Percentiles rank a stretch among this genome's conserved stretches.
Evolutionary conservation across 1,140 invertebrate genomes (phyloP).

Genomic region (Caenorhabditis remanei): DNA sequence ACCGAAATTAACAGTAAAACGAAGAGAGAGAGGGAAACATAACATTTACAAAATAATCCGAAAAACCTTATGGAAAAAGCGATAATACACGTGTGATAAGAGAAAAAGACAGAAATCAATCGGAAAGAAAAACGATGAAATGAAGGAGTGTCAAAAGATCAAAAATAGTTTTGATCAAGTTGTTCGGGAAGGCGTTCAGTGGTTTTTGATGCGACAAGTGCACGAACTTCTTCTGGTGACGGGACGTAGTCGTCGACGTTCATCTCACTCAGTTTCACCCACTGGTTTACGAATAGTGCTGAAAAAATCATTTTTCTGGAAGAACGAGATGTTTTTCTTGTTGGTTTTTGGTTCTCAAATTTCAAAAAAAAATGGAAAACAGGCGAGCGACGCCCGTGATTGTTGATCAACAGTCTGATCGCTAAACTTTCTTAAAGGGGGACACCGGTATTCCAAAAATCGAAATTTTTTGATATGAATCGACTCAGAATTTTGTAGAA

Average conservation of each 20-base stretch:
- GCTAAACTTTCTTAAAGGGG: too few relatives aligned
- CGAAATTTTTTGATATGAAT: too few relatives aligned
- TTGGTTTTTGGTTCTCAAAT: not conserved
- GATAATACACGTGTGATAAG: conserved; percentile 26
- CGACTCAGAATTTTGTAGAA: too few relatives aligned
- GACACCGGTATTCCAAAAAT: too few relatives aligned
- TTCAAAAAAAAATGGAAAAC: not conserved
- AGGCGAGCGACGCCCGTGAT: too few relatives aligned
- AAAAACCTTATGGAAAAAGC: not conserved
- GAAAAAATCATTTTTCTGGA: not conserved
- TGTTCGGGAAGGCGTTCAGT: conserved; percentile 9
- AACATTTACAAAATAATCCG: not conserved
- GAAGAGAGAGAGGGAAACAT: too few relatives aligned
- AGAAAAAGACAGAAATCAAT: not conserved
- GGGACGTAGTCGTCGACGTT: conserved; percentile 34
- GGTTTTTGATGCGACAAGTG: not conserved
- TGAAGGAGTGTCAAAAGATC: not conserved
- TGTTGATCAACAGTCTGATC: too few relatives aligned
- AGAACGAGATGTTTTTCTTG: not conserved
- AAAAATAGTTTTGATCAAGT: conserved; percentile 7
- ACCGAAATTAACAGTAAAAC: too few relatives aligned
- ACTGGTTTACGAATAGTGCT: conserved; percentile 58
- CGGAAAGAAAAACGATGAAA: not conserved
- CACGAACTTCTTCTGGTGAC: not conserved
- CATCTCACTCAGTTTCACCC: conserved; percentile 52